Evolutionary conservation across 2,888 invertebrate species (phyloP).

Genomic region (Oscheius sp.): DNA sequence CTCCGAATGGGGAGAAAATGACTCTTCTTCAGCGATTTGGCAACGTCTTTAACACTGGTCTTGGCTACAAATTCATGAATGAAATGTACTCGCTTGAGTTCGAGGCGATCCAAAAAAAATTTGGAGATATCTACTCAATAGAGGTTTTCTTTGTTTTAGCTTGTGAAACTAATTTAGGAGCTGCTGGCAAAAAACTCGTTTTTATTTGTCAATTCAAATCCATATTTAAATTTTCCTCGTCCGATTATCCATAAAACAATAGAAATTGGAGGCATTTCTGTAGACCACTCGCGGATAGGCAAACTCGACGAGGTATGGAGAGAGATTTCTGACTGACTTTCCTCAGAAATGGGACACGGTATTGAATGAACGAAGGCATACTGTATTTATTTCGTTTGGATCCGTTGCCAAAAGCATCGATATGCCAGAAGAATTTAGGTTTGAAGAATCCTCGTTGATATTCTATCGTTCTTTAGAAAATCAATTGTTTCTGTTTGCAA

Average conservation of each 20-base stretch:
- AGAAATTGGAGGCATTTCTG: conserved; percentile 21
- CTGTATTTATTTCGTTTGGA: conserved; percentile 30
- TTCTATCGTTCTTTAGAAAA: conserved; percentile 25
- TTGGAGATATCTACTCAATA: not conserved
- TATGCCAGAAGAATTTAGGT: conserved; percentile 29
- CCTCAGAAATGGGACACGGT: conserved; percentile 23
- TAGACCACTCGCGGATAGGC: not conserved
- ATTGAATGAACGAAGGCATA: conserved; percentile 17
- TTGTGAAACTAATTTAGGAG: not conserved
- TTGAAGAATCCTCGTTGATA: not conserved
- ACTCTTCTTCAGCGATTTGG: conserved; percentile 1
- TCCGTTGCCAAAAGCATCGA: conserved; percentile 27
- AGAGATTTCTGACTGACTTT: not conserved
- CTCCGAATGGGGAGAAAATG: conserved; percentile 15
- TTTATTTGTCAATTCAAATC: conserved; percentile 20
- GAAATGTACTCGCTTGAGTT: too few species aligned
- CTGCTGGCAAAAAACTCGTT: not conserved
- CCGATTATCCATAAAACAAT: conserved; percentile 24
- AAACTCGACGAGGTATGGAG: not conserved
- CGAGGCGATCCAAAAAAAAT: conserved; percentile 1
- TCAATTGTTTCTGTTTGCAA: conserved; percentile 33
- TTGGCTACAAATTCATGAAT: not conserved
- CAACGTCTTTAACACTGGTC: not conserved
- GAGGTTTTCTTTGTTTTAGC: not conserved
- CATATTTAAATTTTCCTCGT: conserved; percentile 24